Percentiles rank a stretch among this genome's conserved stretches.
Evolutionary conservation across 2,797 vertebrate species (phyloP).

Genomic region (Emydoidea blandingii): DNA sequence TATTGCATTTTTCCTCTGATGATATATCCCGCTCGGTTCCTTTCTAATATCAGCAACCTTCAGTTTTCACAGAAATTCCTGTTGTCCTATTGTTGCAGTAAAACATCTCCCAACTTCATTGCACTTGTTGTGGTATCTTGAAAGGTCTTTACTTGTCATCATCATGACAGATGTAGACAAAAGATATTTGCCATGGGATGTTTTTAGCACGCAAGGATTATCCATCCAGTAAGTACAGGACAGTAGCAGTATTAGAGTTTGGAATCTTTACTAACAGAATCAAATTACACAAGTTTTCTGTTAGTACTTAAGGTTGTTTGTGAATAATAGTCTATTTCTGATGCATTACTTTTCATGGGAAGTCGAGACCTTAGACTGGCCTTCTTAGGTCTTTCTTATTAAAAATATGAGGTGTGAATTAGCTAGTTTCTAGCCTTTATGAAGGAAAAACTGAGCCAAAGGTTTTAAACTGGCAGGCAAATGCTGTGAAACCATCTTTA

Average conservation of each 20-base stretch:
- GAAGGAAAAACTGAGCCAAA: not conserved
- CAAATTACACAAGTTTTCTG: not conserved
- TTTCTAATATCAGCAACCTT: not conserved
- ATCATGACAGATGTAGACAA: not conserved
- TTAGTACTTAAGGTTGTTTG: not conserved
- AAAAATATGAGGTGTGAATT: accelerated
- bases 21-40: not conserved
- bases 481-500: not conserved
- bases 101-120: not conserved
- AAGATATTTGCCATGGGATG: not conserved
- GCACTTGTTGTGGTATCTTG: not conserved
- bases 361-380: not conserved
- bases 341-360: not conserved
- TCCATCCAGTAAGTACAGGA: not conserved
- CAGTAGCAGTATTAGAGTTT: conserved; percentile 15
- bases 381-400: not conserved
- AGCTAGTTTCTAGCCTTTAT: not conserved
- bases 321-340: not conserved
- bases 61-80: not conserved
- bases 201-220: conserved; percentile 12
- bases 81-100: not conserved
- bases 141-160: not conserved
- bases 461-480: not conserved
- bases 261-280: not conserved
- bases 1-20: not conserved